phyloP scores from a whole-genome alignment of 2,888 invertebrate species.

The Euzetes globulus region DNA sequence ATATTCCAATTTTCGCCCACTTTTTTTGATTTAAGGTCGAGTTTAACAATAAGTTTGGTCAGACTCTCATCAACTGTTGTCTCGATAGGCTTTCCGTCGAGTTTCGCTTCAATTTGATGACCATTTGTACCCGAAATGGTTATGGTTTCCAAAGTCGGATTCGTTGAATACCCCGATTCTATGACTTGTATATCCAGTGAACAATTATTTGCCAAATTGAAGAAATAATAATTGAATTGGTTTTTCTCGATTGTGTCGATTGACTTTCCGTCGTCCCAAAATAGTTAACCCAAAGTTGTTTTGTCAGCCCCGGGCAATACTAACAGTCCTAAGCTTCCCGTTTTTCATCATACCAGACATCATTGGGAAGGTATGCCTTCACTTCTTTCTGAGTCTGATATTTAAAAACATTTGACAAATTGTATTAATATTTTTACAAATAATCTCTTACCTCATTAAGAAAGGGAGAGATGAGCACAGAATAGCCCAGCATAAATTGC shows the following conservation, averaged over 20 bases:
- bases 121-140: background rate
- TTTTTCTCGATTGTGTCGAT: background rate
- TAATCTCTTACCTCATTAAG: constrained; percentile 50
- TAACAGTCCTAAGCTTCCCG: too few species aligned
- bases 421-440: too few species aligned
- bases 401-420: too few species aligned
- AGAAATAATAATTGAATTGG: constrained; percentile 22
- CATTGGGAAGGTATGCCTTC: constrained; percentile 58
- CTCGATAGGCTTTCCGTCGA: too few species aligned
- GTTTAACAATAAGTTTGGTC: too few species aligned
- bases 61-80: too few species aligned
- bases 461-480: constrained; percentile 65
- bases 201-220: background rate
- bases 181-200: background rate
- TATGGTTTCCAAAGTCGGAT: background rate
- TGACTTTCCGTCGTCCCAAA: constrained; percentile 42
- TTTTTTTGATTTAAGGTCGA: too few species aligned
- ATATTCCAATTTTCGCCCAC: too few species aligned
- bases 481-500: constrained; percentile 69
- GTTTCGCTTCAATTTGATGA: too few species aligned
- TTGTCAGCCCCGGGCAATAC: constrained; percentile 25
- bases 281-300: constrained; percentile 39
- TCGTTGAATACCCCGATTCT: background rate
- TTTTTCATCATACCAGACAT: constrained; percentile 58
- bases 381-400: constrained; percentile 32